Evolutionary conservation across 2,113 vertebrate species (phyloP).

Genomic region (Sapayoa aenigma): DNA sequence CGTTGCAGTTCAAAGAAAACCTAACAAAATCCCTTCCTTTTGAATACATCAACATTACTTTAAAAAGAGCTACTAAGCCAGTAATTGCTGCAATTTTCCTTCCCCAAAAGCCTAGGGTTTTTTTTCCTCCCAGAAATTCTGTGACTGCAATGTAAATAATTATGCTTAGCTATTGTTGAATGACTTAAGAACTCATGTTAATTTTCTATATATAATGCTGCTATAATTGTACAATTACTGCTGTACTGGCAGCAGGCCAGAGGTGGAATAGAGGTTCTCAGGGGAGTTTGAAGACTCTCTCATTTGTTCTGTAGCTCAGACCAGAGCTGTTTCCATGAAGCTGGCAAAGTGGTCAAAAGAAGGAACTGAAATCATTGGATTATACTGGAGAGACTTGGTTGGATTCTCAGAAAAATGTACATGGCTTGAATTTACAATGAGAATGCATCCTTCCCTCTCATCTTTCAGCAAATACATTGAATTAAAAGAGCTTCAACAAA

Average conservation of each 20-base stretch:
- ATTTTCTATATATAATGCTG: neutral
- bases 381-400: neutral
- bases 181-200: neutral
- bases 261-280: neutral
- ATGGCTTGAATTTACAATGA: neutral
- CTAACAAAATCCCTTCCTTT: neutral
- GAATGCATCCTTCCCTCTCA: neutral
- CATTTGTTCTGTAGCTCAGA: neutral
- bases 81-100: slow-evolving; percentile 45
- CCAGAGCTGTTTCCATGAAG: neutral
- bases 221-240: neutral
- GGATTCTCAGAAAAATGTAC: neutral
- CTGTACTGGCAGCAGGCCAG: neutral
- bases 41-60: neutral
- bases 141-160: slow-evolving; percentile 31
- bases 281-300: neutral
- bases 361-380: neutral
- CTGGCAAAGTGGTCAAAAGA: neutral
- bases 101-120: neutral
- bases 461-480: neutral
- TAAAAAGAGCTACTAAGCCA: neutral
- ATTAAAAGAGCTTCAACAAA: neutral
- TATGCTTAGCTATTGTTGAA: neutral
- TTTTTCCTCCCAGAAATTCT: neutral
- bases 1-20: neutral